Conservation (phyloP, 2,888 invertebrate species). For the Meloe dianella region DNA sequence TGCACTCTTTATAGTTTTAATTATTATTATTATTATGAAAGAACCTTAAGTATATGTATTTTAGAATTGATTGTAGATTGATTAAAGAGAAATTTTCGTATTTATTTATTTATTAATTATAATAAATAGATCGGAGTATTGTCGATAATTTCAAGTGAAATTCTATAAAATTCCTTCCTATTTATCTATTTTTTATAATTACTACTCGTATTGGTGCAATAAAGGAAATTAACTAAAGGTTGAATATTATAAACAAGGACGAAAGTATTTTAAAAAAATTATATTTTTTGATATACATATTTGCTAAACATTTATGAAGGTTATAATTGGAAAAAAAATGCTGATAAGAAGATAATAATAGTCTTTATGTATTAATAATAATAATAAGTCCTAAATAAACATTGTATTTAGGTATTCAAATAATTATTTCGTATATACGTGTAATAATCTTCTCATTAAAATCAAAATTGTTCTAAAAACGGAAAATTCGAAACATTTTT, state of each 20-base stretch:
- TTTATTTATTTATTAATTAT: neutral
- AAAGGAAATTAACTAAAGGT: neutral
- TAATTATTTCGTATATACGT: neutral
- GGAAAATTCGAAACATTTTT: no score
- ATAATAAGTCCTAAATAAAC: no score
- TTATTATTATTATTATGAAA: neutral
- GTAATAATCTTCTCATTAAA: neutral
- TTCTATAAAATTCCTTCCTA: neutral
- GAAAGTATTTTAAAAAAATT: neutral
- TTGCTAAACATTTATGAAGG: neutral
- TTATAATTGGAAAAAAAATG: neutral
- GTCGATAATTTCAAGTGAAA: slow-evolving; percentile 1
- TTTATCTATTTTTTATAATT: neutral
- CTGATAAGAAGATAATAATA: neutral
- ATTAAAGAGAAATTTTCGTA: neutral
- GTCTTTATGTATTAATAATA: neutral
- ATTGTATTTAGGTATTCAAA: neutral
- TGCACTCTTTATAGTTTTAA: neutral
- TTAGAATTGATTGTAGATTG: neutral
- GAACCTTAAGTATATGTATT: neutral
- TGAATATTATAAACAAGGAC: neutral
- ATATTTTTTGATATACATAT: neutral
- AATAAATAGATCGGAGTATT: neutral
- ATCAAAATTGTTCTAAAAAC: no score
- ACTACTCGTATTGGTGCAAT: neutral